Conservation (phyloP, 2,888 invertebrate species). For the Parapristionchus giblindavisi region DNA sequence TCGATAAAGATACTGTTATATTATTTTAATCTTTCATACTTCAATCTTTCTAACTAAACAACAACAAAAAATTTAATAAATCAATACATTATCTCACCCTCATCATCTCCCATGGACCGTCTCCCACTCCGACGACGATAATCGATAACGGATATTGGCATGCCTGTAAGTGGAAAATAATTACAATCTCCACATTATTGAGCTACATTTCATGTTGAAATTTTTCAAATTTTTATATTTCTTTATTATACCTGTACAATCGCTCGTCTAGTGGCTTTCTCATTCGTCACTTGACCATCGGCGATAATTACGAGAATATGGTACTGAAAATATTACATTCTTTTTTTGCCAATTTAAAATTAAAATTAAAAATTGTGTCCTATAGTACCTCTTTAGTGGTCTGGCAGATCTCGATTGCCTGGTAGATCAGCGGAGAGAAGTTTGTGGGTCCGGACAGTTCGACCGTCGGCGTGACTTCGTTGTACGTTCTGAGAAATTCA, state of each 20-base stretch:
- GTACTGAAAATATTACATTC: conserved; percentile 68
- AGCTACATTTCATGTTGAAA: neutral
- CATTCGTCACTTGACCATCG: conserved; percentile 74
- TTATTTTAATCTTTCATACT: neutral
- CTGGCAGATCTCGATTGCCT: conserved; percentile 73
- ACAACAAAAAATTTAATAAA: neutral
- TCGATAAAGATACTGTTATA: neutral
- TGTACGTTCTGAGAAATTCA: conserved; percentile 69
- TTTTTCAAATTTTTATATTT: neutral
- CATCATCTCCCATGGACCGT: conserved; percentile 74
- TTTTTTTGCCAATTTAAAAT: neutral
- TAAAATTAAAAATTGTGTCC: neutral
- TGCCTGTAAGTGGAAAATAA: conserved; percentile 61
- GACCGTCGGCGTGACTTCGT: conserved; percentile 71
- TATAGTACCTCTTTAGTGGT: conserved; percentile 67
- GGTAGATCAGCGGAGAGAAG: conserved; percentile 73
- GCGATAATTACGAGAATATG: conserved; percentile 74
- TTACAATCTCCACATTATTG: neutral
- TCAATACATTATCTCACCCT: conserved; percentile 54
- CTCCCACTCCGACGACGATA: conserved; percentile 74
- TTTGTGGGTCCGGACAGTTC: conserved; percentile 74
- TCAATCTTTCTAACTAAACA: neutral
- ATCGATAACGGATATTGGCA: conserved; percentile 73
- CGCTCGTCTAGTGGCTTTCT: conserved; percentile 72
- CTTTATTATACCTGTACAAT: conserved; percentile 69